These are phyloP conservation scores for Nephrocerus scutellatus DNA, from an alignment of 2,888 invertebrate species.

Conservation along the genomic window DNA sequence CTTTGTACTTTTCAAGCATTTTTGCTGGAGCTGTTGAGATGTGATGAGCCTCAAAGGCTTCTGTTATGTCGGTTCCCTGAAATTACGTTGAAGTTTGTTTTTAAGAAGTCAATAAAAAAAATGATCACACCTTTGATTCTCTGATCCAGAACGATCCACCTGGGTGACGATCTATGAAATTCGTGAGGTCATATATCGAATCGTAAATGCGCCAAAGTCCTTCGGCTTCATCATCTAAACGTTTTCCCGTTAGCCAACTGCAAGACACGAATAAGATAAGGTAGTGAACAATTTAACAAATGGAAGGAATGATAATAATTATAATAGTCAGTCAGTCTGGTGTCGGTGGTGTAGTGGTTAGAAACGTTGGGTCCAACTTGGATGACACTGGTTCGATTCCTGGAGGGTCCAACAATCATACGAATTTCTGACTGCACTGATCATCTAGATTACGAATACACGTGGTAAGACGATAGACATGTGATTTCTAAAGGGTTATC, in stretches of 20 bases:
- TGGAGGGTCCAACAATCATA: too few species aligned
- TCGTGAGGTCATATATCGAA: constrained; percentile 74
- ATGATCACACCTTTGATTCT: constrained; percentile 54
- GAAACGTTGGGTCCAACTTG: too few species aligned
- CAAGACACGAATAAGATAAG: too few species aligned
- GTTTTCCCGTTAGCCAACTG: constrained; percentile 60
- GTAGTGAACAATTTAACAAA: too few species aligned
- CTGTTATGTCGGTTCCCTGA: constrained; percentile 72
- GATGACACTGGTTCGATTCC: too few species aligned
- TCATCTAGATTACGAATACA: too few species aligned
- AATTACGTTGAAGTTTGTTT: background rate
- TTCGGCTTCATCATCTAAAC: constrained; percentile 63
- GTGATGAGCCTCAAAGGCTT: constrained; percentile 71
- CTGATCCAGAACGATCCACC: constrained; percentile 73
- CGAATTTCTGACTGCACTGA: too few species aligned
- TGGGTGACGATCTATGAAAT: constrained; percentile 75
- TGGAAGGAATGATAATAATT: too few species aligned
- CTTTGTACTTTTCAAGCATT: constrained; percentile 59
- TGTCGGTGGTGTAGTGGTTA: too few species aligned
- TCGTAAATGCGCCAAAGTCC: constrained; percentile 72
- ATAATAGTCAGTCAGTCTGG: too few species aligned
- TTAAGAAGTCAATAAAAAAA: background rate
- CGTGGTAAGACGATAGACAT: too few species aligned
- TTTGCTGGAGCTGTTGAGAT: constrained; percentile 53
- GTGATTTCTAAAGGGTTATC: too few species aligned